These are phyloP conservation scores for Lagorchestes hirsutus DNA, from an alignment of 2,797 vertebrate species.

Conservation along the genomic window DNA sequence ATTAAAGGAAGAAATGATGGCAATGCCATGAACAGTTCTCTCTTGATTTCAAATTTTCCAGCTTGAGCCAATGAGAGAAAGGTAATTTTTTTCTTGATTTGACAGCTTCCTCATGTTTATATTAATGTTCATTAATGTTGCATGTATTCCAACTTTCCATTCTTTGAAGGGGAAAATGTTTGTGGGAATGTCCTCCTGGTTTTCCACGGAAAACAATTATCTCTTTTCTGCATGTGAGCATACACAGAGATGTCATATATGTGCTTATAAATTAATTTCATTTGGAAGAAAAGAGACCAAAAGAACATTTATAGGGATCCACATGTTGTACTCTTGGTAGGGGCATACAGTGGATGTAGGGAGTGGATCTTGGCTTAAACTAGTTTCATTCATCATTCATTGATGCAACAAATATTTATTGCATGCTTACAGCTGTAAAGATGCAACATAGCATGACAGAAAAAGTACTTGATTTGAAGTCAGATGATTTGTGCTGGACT, in stretches of 20 bases:
- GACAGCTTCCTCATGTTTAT: conserved; percentile 9
- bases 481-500: neutral
- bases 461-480: neutral
- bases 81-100: conserved; percentile 19
- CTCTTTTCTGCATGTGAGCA: neutral
- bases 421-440: neutral
- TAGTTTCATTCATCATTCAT: conserved; percentile 1
- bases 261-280: conserved; percentile 27
- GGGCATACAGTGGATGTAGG: neutral
- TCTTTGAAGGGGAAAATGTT: conserved; percentile 28
- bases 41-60: conserved; percentile 44
- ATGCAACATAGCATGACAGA: neutral
- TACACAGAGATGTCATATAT: neutral
- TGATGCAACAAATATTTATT: neutral
- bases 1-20: conserved; percentile 67
- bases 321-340: neutral
- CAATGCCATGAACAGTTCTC: conserved; percentile 2
- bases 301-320: conserved; percentile 17
- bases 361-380: neutral
- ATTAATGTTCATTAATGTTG: neutral
- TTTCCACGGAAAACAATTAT: conserved; percentile 21
- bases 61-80: conserved; percentile 32
- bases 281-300: conserved; percentile 2
- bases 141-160: neutral
- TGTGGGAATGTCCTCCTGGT: conserved; percentile 11